Base-by-base conservation (phyloP, 1,140 invertebrate species). In the Panagrolaimus sp. region DNA sequence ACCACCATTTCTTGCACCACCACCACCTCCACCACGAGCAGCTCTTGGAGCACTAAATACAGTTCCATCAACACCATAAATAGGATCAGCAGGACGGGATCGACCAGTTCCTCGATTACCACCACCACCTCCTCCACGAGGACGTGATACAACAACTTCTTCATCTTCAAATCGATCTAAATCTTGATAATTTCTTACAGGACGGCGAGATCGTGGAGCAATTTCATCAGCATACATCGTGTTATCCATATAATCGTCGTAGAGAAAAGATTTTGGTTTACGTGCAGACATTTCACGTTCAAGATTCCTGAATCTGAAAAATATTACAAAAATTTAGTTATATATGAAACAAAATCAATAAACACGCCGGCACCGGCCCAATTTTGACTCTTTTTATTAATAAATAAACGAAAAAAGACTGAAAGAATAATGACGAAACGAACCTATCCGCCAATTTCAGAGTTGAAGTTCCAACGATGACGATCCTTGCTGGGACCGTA, bases 191-290 rank as follows among this genome's bases (percentile, higher is more conserved):
- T 28, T 58, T 21, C 52, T 21, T 21, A 58, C 52, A 21, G 52
- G 52, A 28, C 52, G 52, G 14, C 52, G 52, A 21, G 52, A 21
- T 38, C 32, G 32, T 38, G 32, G 32, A 17, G 52, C 21, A 28
- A 58, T 58, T 58, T 58, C 52, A 58, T 58, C 52, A 21, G 52
- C 52, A 58, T 58, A 58, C 52, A 58, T 58, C 17, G 52, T 58
- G 17, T 58, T 58, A 28, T 58, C 52, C 52, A 58, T 58, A 21
- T 58, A 58, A 28, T 58, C 52, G 17, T 58, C 52, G 17, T 58
- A 58, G 17, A 58, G 52, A 28, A 58, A 58, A 26, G 52, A 58
- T 26, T 28, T 21, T 21, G 52, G 52, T 28, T 58, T 58, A 58
- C 52, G 52, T 5, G 52, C 28, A 58, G 52, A 26, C 52, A 58